These are phyloP conservation scores for Oreotrochilus melanogaster DNA, from an alignment of 2,113 vertebrate species.

Conservation along the genomic window DNA sequence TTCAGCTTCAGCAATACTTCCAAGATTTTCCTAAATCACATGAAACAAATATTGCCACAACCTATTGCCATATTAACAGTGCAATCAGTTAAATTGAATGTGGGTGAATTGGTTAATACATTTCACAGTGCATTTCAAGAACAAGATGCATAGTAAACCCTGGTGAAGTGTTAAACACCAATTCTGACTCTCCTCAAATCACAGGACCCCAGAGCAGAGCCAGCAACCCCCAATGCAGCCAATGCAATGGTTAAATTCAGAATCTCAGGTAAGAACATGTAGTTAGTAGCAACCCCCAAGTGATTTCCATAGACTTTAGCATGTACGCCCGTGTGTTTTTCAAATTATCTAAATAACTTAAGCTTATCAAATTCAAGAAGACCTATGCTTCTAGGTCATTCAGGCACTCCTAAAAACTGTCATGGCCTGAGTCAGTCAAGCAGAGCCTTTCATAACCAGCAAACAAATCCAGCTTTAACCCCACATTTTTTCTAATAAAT, in stretches of 20 bases:
- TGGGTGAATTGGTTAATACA: neutral
- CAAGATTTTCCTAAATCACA: neutral
- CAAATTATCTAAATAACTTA: neutral
- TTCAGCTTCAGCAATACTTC: neutral
- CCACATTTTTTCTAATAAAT: neutral
- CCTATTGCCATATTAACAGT: neutral
- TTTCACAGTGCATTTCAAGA: neutral
- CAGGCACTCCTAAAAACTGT: neutral
- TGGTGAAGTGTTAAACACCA: neutral
- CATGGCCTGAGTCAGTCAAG: neutral
- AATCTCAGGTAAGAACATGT: neutral
- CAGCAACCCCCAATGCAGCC: neutral
- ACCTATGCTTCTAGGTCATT: neutral
- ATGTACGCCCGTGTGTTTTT: neutral
- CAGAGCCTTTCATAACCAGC: neutral
- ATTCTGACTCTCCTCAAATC: neutral
- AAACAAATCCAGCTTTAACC: neutral
- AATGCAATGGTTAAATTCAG: neutral
- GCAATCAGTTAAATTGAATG: neutral
- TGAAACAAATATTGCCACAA: neutral
- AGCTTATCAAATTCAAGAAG: neutral
- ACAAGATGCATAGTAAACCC: neutral
- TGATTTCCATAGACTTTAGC: neutral
- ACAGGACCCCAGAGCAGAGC: neutral
- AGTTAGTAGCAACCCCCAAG: neutral